These are phyloP conservation scores for Xanthorhoe designata DNA, from an alignment of 2,888 invertebrate species.

Conservation along the genomic window DNA sequence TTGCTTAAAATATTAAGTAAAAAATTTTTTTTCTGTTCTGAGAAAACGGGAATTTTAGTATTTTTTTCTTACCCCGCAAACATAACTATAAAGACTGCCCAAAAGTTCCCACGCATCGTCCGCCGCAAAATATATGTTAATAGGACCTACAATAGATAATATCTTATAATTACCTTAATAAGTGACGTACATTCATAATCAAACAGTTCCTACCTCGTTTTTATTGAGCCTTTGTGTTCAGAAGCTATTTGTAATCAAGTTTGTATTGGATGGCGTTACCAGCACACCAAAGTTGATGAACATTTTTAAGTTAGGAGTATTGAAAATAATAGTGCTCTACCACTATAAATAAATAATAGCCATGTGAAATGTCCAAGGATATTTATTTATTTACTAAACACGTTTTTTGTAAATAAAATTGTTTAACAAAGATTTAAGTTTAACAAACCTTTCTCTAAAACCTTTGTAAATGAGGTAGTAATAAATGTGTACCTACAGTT, in stretches of 20 bases:
- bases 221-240: constrained; percentile 66
- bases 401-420: too few relatives aligned
- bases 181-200: constrained; percentile 73
- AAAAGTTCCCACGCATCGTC: constrained; percentile 38
- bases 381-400: too few relatives aligned
- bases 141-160: constrained; percentile 65
- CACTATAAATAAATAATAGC: too few relatives aligned
- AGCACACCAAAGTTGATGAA: not conserved
- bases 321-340: too few relatives aligned
- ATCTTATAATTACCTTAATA: constrained; percentile 79
- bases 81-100: not conserved
- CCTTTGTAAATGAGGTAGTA: too few relatives aligned
- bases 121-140: constrained; percentile 38
- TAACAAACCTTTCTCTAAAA: too few relatives aligned
- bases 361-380: too few relatives aligned
- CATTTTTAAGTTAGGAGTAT: not conserved
- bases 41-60: not conserved
- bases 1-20: too few relatives aligned
- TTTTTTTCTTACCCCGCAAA: not conserved
- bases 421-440: too few relatives aligned
- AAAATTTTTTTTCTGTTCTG: too few relatives aligned
- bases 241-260: constrained; percentile 67
- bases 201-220: constrained; percentile 64
- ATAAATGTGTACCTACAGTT: too few relatives aligned
- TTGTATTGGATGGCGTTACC: constrained; percentile 51